phyloP scores from a whole-genome alignment of 2,113 vertebrate species.

The Oxyura jamaicensis region DNA sequence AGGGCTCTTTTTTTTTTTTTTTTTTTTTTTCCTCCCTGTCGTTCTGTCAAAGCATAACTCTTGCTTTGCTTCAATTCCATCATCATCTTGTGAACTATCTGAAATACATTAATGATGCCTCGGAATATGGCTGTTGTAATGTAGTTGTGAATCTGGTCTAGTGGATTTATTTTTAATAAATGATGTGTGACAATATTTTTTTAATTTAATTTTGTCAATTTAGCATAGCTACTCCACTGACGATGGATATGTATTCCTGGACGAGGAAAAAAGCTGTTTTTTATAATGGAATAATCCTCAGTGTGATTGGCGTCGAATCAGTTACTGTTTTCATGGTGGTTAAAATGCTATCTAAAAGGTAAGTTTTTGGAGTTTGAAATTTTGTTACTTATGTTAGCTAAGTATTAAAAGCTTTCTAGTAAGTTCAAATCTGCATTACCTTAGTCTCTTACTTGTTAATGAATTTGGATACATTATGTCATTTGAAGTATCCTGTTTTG shows the following conservation, averaged over 20 bases:
- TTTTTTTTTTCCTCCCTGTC: not conserved
- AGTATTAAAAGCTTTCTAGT: not conserved
- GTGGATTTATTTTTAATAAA: not conserved
- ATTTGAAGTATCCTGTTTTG: not conserved
- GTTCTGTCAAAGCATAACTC: not conserved
- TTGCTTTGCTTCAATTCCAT: not conserved
- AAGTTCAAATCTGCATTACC: not conserved
- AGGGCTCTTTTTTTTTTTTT: not conserved
- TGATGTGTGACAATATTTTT: not conserved
- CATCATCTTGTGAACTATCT: not conserved
- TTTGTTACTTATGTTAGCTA: not conserved
- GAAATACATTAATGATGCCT: not conserved
- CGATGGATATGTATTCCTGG: constrained; percentile 99
- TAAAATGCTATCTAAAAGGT: constrained; percentile 87
- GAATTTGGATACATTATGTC: not conserved
- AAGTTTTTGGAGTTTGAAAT: not conserved
- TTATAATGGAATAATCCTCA: constrained; percentile 92
- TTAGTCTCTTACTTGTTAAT: not conserved
- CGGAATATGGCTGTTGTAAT: not conserved
- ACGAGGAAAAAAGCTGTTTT: constrained; percentile 90
- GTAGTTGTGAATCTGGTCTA: not conserved
- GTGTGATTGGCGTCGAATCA: constrained; percentile 87
- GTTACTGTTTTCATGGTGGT: constrained; percentile 87
- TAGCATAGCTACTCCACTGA: constrained; percentile 92
- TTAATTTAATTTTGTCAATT: not conserved